Evolutionary conservation across 2,888 invertebrate species (phyloP), one percentile per base, ranked within the genome.

Genomic region (Drosophila cognata): DNA sequence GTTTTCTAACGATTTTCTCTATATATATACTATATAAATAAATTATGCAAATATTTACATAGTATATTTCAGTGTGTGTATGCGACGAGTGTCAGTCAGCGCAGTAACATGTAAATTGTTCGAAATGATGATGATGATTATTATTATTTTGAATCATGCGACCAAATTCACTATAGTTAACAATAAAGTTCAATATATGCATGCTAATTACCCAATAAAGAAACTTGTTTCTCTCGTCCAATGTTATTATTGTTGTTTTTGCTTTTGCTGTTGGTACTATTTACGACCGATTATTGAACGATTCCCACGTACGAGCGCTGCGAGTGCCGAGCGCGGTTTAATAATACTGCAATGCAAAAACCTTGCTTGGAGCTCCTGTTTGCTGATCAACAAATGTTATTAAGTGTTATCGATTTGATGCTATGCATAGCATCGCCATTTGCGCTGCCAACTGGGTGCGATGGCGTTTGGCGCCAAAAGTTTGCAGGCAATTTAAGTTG

Each of bases 121-220:
- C 50, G 56, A 69, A 66, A 59, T 68, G 25, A 28, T 46, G 46
- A 46, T 46, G 62, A 68, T 58, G 46, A 62, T 59, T 61, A 62
- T 28, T 51, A 52, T 58, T 52, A 35, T 36, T n/a, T 57, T 46
- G 59, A 61, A 77, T 82, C 75, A 74, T 79, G 69, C 72, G 88
- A 74, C 71, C 75, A 62, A 68, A 65, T 33, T 28, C 31, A 43
- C 41, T 10, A 46, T 62, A 43, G 67, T 43, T 56, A 81, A 81
- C 41, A 29, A 57, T 73, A 29, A 68, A 74, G 52, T 68, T 74
- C 71, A 80, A 82, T 81, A 79, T 68, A 57, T 77, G 77, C 73
- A 89, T 88, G 89, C 70, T 85, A 85, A 85, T 85, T 85, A 89
- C 85, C 77, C 59, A 35, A 50, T 50, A 36, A 57, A 84, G 55